Base-by-base conservation (phyloP, 2,113 vertebrate genomes). In the Brachyhypopomus occidentalis region DNA sequence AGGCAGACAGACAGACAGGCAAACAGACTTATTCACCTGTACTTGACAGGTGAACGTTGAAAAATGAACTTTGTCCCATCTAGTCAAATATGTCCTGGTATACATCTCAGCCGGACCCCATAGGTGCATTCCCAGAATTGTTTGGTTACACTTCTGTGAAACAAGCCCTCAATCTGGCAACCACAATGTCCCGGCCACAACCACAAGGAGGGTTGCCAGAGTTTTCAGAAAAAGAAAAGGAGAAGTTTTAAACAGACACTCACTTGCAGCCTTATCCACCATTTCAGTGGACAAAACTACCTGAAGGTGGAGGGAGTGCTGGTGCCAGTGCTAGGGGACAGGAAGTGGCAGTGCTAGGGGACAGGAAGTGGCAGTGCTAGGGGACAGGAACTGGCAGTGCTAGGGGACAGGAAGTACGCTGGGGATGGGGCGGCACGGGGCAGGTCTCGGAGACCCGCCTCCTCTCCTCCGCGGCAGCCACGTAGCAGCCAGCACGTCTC, bases 141-240 rank as follows among this genome's bases (percentile, higher is more conserved):
- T 88, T 87, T 91, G 84, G 82, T 88, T 89, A 88, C 71, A 69
- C 86, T 89, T 41, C 78, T 84, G 80, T 86, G 88, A 87, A 83
- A 88, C 85, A 84, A 90, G 72, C 80, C 81, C 75, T 87, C 83
- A 88, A 82, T 87, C 74, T 85, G 82, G 83, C 84, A 89, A 88
- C 88, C 81, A 12, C 88, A 82, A 34, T 16, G 56, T 86, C 84
- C 85, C 89, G 81, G 84, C 78, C 82, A 69, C 79, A 83, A 87
- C 89, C 90, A 87, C 89, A 92, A 79, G 69, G 84, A 88, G 75
- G 64, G 66, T 63, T 84, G 79, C 62, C 79, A 86, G 67, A 38
- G 45, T 84, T 79, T 76, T 60, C 62, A 77, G 59, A 66, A 76
- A 30, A 73, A 72, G 69, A 84, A 23, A 64, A 59, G 72, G 60